phyloP scores from a whole-genome alignment of 2,113 vertebrate species.

The Melierax canorus region DNA sequence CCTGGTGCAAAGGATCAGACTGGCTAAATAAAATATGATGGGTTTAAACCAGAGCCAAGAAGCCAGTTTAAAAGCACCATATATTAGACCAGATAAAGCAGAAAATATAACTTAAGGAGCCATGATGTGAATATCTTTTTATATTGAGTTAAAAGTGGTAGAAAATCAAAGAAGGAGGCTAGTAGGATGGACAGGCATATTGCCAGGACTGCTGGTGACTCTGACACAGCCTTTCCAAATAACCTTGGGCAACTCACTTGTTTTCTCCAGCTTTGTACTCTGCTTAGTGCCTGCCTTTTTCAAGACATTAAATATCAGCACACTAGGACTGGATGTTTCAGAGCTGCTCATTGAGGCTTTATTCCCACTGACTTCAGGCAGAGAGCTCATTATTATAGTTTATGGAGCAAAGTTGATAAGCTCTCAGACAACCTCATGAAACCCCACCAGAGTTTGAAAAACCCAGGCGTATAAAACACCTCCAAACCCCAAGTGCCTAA shows the following conservation, averaged over 20 bases:
- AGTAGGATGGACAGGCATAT: background rate
- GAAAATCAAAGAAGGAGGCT: background rate
- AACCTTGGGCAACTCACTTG: background rate
- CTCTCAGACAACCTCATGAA: background rate
- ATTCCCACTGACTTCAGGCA: background rate
- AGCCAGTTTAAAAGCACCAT: background rate
- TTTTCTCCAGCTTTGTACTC: background rate
- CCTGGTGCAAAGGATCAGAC: background rate
- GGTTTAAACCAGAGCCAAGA: background rate
- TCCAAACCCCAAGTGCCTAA: background rate
- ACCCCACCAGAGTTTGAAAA: background rate
- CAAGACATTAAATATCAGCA: background rate
- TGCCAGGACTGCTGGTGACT: background rate
- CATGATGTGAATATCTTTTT: rapidly evolving
- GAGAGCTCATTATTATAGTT: background rate
- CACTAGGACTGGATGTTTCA: background rate
- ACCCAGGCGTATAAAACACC: background rate
- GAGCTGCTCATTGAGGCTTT: background rate
- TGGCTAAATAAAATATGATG: background rate
- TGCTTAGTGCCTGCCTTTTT: background rate
- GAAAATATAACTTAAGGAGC: background rate
- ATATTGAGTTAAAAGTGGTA: background rate
- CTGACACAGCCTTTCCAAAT: background rate
- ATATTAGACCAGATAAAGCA: background rate
- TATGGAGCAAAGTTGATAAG: background rate